Evolutionary conservation across 2,797 vertebrate species (phyloP).

Genomic region (Urocyon cinereoargenteus): DNA sequence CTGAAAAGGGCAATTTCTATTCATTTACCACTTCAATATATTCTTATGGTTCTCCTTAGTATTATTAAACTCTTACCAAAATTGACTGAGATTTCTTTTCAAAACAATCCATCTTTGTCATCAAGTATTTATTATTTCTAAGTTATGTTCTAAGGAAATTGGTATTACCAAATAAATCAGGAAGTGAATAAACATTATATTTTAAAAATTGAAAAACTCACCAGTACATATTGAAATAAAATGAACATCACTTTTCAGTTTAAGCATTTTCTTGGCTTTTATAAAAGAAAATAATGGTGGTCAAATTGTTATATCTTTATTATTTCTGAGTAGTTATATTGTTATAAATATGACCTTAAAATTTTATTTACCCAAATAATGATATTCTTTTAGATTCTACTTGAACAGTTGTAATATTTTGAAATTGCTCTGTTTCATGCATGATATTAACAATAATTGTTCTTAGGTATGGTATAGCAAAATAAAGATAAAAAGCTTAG

Average conservation of each 20-base stretch:
- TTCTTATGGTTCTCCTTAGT: slow-evolving; percentile 12
- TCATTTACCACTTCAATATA: background rate
- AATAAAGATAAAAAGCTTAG: background rate
- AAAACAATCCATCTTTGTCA: background rate
- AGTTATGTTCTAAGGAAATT: background rate
- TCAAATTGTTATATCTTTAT: background rate
- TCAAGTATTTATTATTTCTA: background rate
- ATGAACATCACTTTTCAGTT: background rate
- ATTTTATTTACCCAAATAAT: background rate
- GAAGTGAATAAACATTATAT: background rate
- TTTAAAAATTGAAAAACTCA: slow-evolving; percentile 29
- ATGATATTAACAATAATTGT: background rate
- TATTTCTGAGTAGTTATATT: slow-evolving; percentile 21
- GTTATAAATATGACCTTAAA: background rate
- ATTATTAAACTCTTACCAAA: slow-evolving; percentile 10
- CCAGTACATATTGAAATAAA: background rate
- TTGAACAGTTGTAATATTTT: slow-evolving; percentile 37
- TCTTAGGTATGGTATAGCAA: background rate
- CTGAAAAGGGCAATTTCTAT: background rate
- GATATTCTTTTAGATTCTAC: background rate
- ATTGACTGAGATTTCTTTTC: background rate
- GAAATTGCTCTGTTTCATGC: background rate
- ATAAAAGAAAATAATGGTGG: background rate
- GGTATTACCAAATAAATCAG: background rate
- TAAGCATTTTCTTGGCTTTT: background rate